A percentile compares a stretch with the other conserved stretches of the same genome.
These are phyloP conservation scores for Calliscelio sp. DNA, from an alignment of 2,888 invertebrate genomes.

Conservation along the genomic window DNA sequence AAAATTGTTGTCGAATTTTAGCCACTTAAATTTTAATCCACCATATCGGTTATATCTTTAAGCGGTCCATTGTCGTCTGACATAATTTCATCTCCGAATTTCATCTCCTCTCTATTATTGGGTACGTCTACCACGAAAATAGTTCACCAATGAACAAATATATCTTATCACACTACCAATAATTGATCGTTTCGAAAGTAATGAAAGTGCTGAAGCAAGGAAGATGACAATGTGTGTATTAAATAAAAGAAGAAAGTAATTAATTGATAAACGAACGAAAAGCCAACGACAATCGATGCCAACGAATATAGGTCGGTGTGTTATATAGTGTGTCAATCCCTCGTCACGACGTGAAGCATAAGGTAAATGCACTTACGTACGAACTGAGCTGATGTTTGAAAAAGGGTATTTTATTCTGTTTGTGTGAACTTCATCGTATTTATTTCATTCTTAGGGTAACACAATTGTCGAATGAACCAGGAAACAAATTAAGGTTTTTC, in stretches of 20 bases:
- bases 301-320: conserved; percentile 48
- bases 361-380: conserved; percentile 56
- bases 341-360: conserved; percentile 43
- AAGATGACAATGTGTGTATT: conserved; percentile 56
- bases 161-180: conserved; percentile 53
- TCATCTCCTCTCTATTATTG: conserved; percentile 29
- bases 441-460: no score
- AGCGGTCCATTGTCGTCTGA: conserved; percentile 30
- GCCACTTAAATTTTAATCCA: conserved; percentile 46
- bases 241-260: conserved; percentile 63
- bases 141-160: conserved; percentile 28
- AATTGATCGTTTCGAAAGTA: conserved; percentile 53
- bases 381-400: conserved; percentile 49
- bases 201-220: conserved; percentile 28
- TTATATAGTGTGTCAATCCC: conserved; percentile 41
- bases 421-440: no score
- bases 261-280: conserved; percentile 60
- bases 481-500: no score
- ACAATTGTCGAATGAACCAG: no score
- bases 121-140: conserved; percentile 43
- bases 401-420: conserved; percentile 49
- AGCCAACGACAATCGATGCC: conserved; percentile 45
- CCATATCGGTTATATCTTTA: conserved; percentile 44
- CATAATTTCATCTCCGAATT: conserved; percentile 54
- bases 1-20: conserved; percentile 23